These are phyloP conservation scores for Drosophila pectinifera DNA, from an alignment of 1,140 invertebrate species.

Conservation along the genomic window DNA sequence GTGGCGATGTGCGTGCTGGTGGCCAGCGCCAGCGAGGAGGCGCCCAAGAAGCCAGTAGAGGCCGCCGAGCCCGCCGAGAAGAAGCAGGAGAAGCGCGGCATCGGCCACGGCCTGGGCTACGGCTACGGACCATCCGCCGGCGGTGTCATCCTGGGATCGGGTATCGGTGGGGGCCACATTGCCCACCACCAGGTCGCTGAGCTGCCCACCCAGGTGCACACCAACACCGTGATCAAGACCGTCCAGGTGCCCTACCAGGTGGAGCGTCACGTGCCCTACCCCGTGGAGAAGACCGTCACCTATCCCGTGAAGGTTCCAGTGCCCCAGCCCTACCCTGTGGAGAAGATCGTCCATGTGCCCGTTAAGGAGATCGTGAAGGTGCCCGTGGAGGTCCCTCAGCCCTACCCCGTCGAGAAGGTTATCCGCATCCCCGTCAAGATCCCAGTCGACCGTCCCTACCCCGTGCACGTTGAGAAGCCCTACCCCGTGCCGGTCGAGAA, in stretches of 20 bases:
- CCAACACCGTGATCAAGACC: constrained; percentile 80
- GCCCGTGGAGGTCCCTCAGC: constrained; percentile 88
- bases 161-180: constrained; percentile 53
- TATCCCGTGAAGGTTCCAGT: constrained; percentile 88
- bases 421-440: constrained; percentile 86
- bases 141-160: constrained; percentile 61
- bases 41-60: constrained; percentile 79
- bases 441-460: constrained; percentile 87
- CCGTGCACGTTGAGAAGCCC: constrained; percentile 87
- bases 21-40: constrained; percentile 85
- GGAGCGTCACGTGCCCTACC: constrained; percentile 87
- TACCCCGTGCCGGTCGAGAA: constrained; percentile 88
- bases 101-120: constrained; percentile 87
- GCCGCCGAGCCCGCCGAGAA: constrained; percentile 86
- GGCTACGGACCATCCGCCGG: constrained; percentile 81
- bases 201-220: constrained; percentile 83
- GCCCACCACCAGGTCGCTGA: constrained; percentile 42
- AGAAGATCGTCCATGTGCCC: constrained; percentile 87
- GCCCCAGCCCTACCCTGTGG: constrained; percentile 88
- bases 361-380: constrained; percentile 89
- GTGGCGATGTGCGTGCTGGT: constrained; percentile 85
- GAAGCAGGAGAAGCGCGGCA: constrained; percentile 90
- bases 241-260: constrained; percentile 89
- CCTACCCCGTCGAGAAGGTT: constrained; percentile 88
- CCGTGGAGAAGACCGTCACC: constrained; percentile 88